Evolutionary conservation across 1,140 invertebrate species (phyloP).

Genomic region (Oedothorax gibbosus): DNA sequence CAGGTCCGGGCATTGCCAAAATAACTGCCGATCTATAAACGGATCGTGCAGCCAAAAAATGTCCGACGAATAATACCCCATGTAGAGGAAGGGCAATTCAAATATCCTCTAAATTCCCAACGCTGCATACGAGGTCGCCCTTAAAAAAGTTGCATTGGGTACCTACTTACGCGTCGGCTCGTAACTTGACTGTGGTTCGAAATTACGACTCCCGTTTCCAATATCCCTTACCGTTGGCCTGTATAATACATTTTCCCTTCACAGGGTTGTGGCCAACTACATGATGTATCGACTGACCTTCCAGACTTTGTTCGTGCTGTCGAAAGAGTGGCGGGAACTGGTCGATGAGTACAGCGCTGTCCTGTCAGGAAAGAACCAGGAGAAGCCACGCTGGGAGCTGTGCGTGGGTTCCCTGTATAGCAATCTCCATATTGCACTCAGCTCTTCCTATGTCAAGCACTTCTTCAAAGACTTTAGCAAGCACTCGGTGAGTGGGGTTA

Average conservation of each 20-base stretch:
- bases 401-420: conserved; percentile 65
- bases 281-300: conserved; percentile 81
- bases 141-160: too few relatives aligned
- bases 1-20: too few relatives aligned
- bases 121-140: too few relatives aligned
- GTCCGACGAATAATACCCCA: too few relatives aligned
- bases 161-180: too few relatives aligned
- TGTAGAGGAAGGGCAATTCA: too few relatives aligned
- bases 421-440: conserved; percentile 70
- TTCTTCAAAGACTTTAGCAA: conserved; percentile 71
- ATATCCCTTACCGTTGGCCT: too few relatives aligned
- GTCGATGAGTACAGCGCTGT: conserved; percentile 80
- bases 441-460: conserved; percentile 70
- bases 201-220: too few relatives aligned
- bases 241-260: neutral
- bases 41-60: too few relatives aligned
- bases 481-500: conserved; percentile 66
- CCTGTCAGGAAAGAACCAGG: conserved; percentile 71
- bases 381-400: conserved; percentile 65
- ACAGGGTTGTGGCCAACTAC: conserved; percentile 67
- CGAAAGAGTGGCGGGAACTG: conserved; percentile 76
- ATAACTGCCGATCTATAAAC: too few relatives aligned
- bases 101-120: too few relatives aligned
- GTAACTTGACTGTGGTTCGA: too few relatives aligned
- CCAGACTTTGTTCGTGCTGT: conserved; percentile 80